Percentiles rank a stretch among this genome's conserved stretches.
These are phyloP conservation scores for Hipparchia semele DNA, from an alignment of 2,888 invertebrate species.

Conservation along the genomic window DNA sequence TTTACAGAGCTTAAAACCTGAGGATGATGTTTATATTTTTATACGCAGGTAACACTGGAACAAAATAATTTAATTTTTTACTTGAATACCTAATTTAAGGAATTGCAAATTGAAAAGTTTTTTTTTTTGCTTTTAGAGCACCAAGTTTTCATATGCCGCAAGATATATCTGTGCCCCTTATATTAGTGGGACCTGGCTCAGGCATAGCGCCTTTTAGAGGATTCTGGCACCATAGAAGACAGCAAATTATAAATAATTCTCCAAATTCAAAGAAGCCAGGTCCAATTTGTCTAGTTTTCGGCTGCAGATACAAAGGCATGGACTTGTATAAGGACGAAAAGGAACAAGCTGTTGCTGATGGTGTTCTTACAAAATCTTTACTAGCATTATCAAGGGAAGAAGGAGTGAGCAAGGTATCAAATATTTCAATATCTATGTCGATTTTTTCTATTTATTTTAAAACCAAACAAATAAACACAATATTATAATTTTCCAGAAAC, in stretches of 20 bases:
- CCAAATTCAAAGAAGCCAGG: conserved; percentile 55
- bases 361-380: conserved; percentile 88
- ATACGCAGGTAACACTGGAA: conserved; percentile 86
- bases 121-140: conserved; percentile 84
- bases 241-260: conserved; percentile 50
- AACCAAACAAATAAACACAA: background rate
- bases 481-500: conserved; percentile 84
- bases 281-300: conserved; percentile 92
- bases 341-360: conserved; percentile 84
- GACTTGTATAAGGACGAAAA: conserved; percentile 94
- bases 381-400: conserved; percentile 92
- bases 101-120: conserved; percentile 22
- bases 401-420: conserved; percentile 86
- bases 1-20: conserved; percentile 86
- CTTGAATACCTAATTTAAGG: background rate
- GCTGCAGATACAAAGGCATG: conserved; percentile 90
- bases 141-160: conserved; percentile 93
- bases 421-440: background rate
- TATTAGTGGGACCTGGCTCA: conserved; percentile 95
- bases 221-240: conserved; percentile 93
- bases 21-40: conserved; percentile 88
- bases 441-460: too few relatives aligned
- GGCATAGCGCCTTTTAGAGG: conserved; percentile 97
- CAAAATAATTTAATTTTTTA: background rate
- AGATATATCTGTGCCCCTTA: conserved; percentile 88